Percentiles rank a stretch among this genome's conserved stretches.
phyloP scores from a whole-genome alignment of 53 echinoderm and acorn worm species.

The Zoroaster sp. region DNA sequence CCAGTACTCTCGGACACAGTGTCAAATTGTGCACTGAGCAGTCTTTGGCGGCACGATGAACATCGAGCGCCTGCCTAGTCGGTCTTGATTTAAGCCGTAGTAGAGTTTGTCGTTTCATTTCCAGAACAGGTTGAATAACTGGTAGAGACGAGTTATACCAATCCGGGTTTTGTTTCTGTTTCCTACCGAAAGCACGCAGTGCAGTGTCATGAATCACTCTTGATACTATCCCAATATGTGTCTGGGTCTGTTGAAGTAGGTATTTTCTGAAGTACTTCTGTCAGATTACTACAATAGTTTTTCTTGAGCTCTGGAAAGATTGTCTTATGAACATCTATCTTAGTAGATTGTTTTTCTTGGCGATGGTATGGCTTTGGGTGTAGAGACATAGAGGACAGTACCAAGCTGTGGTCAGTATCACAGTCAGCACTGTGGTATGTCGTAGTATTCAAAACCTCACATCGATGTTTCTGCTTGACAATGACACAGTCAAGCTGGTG shows the following conservation, averaged over 20 bases:
- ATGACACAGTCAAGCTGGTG: conserved; percentile 43
- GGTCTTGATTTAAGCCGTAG: neutral
- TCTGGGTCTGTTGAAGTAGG: neutral
- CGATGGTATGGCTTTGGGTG: conserved; percentile 34
- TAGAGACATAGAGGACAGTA: neutral
- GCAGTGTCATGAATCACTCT: neutral
- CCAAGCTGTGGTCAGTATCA: conserved; percentile 25
- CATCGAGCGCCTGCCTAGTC: neutral
- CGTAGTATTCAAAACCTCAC: too few species aligned
- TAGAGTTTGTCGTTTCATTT: neutral
- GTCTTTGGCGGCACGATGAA: too few species aligned
- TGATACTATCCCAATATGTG: neutral
- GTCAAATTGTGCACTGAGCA: too few species aligned
- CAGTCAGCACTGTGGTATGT: neutral
- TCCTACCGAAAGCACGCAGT: neutral
- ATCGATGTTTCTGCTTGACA: neutral
- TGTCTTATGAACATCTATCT: neutral
- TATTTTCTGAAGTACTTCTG: neutral
- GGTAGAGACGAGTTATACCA: neutral
- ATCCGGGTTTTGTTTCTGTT: neutral
- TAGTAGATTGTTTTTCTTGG: conserved; percentile 3
- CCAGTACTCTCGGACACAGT: too few species aligned
- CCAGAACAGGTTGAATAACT: neutral
- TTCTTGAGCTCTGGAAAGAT: neutral
- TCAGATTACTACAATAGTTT: neutral